phyloP scores from a whole-genome alignment of 1,140 invertebrate species.

The Drosophila ogumai region DNA sequence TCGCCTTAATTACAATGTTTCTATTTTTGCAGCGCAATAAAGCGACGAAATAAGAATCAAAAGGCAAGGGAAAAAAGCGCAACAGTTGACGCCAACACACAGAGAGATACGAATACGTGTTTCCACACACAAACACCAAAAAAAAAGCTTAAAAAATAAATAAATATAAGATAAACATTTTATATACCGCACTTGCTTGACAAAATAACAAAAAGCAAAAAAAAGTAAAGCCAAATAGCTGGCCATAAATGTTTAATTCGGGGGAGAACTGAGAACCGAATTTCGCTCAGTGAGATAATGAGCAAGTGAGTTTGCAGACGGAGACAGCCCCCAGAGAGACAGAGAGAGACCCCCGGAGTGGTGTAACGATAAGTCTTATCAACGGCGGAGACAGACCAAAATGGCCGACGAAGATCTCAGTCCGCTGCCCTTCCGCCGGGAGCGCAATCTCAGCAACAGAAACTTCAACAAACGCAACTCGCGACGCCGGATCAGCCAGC shows the following conservation, averaged over 20 bases:
- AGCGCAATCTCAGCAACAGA: slow-evolving; percentile 80
- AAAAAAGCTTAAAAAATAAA: slow-evolving; percentile 15
- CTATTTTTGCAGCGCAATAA: slow-evolving; percentile 59
- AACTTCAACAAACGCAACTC: slow-evolving; percentile 80
- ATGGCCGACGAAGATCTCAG: slow-evolving; percentile 78
- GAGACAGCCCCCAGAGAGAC: neutral
- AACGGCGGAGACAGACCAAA: slow-evolving; percentile 7
- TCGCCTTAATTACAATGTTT: slow-evolving; percentile 45
- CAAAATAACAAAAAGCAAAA: slow-evolving; percentile 38
- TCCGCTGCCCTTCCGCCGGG: slow-evolving; percentile 76
- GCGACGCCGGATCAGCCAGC: slow-evolving; percentile 60
- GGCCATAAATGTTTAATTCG: slow-evolving; percentile 34
- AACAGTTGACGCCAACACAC: slow-evolving; percentile 51
- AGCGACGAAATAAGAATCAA: slow-evolving; percentile 27
- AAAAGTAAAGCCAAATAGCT: slow-evolving; percentile 26
- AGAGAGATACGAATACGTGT: slow-evolving; percentile 59
- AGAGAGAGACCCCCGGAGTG: slow-evolving; percentile 12
- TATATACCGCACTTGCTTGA: slow-evolving; percentile 32
- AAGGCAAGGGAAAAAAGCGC: slow-evolving; percentile 35
- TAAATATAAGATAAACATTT: slow-evolving; percentile 51
- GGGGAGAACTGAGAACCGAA: slow-evolving; percentile 23
- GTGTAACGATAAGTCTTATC: slow-evolving; percentile 43
- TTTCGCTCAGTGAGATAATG: slow-evolving; percentile 17
- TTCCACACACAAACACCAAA: slow-evolving; percentile 28
- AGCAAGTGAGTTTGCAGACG: slow-evolving; percentile 1